A percentile compares a stretch with the other conserved stretches of the same genome.
Evolutionary conservation across 2,888 invertebrate species (phyloP).

Genomic region (Andrena trimmerana): DNA sequence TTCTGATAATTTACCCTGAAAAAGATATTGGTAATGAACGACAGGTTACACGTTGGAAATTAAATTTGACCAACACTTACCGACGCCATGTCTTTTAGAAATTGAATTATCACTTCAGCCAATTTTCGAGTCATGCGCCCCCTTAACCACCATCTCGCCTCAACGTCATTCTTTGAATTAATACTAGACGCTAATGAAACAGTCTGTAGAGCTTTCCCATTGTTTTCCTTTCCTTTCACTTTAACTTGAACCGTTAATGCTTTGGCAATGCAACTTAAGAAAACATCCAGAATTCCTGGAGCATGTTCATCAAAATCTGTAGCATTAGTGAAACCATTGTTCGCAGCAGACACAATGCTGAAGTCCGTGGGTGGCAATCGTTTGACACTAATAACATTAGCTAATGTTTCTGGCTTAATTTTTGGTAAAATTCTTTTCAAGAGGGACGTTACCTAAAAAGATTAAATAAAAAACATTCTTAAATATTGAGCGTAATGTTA

Average conservation of each 20-base stretch:
- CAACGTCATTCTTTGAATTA: constrained; percentile 87
- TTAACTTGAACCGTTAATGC: constrained; percentile 96
- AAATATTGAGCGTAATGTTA: background rate
- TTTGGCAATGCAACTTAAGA: constrained; percentile 96
- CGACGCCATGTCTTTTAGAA: constrained; percentile 96
- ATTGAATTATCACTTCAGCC: constrained; percentile 94
- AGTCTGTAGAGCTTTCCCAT: constrained; percentile 85
- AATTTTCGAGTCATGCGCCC: constrained; percentile 94
- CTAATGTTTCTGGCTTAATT: constrained; percentile 94
- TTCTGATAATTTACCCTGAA: constrained; percentile 93
- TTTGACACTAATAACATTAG: constrained; percentile 91
- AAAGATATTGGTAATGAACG: constrained; percentile 13
- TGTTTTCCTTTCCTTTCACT: constrained; percentile 88
- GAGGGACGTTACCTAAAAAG: constrained; percentile 90
- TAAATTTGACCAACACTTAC: constrained; percentile 86
- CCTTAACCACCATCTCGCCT: constrained; percentile 93
- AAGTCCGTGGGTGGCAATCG: constrained; percentile 91
- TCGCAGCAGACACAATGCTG: constrained; percentile 89
- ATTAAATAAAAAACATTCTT: constrained; percentile 21
- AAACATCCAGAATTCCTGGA: constrained; percentile 94
- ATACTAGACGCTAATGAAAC: constrained; percentile 88
- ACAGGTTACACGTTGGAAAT: background rate
- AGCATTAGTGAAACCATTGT: constrained; percentile 84
- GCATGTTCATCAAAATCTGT: constrained; percentile 86
- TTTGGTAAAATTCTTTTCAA: constrained; percentile 95